phyloP scores from a whole-genome alignment of 2,113 vertebrate genomes.

The Passer montanus region DNA sequence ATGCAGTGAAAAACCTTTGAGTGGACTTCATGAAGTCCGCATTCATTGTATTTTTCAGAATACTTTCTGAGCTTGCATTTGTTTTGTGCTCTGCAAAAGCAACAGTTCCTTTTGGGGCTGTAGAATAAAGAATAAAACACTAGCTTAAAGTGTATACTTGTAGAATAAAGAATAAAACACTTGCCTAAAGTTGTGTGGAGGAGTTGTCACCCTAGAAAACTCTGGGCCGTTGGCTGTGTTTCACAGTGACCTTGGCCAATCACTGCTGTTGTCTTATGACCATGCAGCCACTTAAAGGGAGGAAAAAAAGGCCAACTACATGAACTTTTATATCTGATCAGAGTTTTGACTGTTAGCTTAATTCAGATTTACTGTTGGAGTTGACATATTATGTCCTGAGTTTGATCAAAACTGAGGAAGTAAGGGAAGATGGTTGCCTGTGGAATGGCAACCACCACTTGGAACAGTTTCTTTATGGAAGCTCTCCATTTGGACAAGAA shows the following conservation, averaged over 20 bases:
- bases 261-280: neutral
- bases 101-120: neutral
- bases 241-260: neutral
- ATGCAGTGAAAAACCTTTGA: neutral
- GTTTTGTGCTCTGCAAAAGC: neutral
- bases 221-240: neutral
- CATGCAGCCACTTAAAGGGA: neutral
- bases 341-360: neutral
- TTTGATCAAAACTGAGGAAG: neutral
- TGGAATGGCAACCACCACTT: neutral
- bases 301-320: neutral
- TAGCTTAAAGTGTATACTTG: neutral
- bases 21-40: neutral
- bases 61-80: neutral
- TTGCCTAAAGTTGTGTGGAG: neutral
- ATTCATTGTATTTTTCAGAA: neutral
- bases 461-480: neutral
- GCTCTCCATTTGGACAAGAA: neutral
- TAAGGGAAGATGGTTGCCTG: neutral
- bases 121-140: neutral
- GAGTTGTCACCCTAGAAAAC: neutral
- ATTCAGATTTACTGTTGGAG: neutral
- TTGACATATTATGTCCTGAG: neutral
- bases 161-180: neutral
- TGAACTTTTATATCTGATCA: neutral